Conservation (phyloP, 2,797 vertebrate genomes). For the Ctenopoma multispine region DNA sequence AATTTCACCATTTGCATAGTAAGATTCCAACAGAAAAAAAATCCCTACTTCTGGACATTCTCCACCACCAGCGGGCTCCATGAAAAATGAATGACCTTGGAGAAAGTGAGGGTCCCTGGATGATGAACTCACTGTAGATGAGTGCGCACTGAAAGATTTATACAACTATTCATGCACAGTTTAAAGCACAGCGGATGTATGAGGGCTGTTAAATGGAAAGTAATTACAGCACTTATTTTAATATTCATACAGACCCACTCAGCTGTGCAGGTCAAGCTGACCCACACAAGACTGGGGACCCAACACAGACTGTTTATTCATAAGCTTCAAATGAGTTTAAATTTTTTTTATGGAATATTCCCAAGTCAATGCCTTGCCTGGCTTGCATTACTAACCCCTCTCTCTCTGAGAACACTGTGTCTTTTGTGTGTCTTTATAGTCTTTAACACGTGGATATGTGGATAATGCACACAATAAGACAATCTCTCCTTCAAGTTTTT, state of each 20-base stretch:
- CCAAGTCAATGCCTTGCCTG: neutral
- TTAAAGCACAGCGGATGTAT: conserved; percentile 72
- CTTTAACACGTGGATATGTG: conserved; percentile 2
- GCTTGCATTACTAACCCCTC: neutral
- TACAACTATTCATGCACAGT: conserved; percentile 71
- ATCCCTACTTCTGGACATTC: conserved; percentile 53
- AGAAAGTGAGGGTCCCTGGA: conserved; percentile 62
- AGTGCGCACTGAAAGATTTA: conserved; percentile 79
- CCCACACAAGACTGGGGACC: conserved; percentile 20
- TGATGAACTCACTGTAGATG: conserved; percentile 76
- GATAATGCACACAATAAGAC: conserved; percentile 1
- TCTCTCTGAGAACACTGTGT: conserved; percentile 4
- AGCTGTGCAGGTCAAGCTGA: conserved; percentile 41
- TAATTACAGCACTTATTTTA: conserved; percentile 66
- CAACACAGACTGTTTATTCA: neutral
- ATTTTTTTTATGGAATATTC: neutral
- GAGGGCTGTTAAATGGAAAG: conserved; percentile 62
- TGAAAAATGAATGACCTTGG: conserved; percentile 75
- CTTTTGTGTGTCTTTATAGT: conserved; percentile 23
- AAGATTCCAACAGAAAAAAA: conserved; percentile 62
- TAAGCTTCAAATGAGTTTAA: conserved; percentile 1
- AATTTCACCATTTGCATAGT: conserved; percentile 23
- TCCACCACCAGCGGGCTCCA: conserved; percentile 56
- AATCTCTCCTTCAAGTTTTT: conserved; percentile 6
- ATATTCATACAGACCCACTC: conserved; percentile 54